A percentile compares a stretch with the other conserved stretches of the same genome.
Evolutionary conservation across 1,140 invertebrate genomes (phyloP).

Genomic region (Mamestra configurata): DNA sequence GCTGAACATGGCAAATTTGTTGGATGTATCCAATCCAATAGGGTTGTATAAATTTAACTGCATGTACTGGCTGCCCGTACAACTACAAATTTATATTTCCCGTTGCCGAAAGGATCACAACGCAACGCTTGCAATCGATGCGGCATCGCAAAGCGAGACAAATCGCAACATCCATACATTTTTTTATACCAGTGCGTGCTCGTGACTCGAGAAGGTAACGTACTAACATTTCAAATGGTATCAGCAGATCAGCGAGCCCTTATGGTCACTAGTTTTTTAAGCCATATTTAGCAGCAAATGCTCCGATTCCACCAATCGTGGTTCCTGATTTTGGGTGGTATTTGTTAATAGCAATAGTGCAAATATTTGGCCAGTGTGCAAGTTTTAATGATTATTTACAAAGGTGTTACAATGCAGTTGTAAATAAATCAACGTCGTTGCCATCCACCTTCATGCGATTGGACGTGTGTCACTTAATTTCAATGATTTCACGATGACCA

Average conservation of each 20-base stretch:
- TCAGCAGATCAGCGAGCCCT: not conserved
- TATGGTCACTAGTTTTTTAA: not conserved
- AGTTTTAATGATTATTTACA: slow-evolving; percentile 10
- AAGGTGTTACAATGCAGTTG: not conserved
- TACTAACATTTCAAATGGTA: not conserved
- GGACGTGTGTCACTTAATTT: not conserved
- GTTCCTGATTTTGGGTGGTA: slow-evolving; percentile 9
- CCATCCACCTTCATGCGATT: slow-evolving; percentile 13
- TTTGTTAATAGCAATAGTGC: slow-evolving; percentile 5
- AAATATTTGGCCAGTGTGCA: slow-evolving; percentile 13
- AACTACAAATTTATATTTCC: not conserved
- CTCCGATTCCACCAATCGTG: slow-evolving; percentile 11
- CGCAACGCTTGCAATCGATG: not conserved
- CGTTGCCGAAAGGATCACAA: not conserved
- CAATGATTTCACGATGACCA: not conserved
- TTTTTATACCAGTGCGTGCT: slow-evolving; percentile 22
- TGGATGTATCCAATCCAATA: not conserved
- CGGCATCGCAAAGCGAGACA: not conserved
- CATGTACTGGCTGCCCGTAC: slow-evolving; percentile 7
- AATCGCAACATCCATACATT: not conserved
- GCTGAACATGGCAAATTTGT: slow-evolving; percentile 17
- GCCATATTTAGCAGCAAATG: slow-evolving; percentile 1
- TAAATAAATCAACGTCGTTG: not conserved
- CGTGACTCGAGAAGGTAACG: slow-evolving; percentile 1
- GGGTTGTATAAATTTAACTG: slow-evolving; percentile 12